Conservation (phyloP, 2,888 invertebrate genomes). For the Diarsia dahlii region DNA sequence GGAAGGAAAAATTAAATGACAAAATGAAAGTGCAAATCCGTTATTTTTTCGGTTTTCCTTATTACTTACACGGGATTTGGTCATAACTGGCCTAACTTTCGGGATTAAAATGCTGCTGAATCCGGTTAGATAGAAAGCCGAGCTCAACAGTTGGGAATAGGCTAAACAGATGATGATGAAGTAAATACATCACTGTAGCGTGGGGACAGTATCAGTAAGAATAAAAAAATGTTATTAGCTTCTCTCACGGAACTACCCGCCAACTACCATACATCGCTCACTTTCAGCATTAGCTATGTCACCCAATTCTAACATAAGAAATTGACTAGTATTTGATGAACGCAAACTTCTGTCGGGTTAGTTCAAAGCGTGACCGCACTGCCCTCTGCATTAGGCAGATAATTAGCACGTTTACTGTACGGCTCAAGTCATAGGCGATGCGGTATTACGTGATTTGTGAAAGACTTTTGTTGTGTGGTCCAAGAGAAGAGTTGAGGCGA, state of each 20-base stretch:
- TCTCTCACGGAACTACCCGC: neutral
- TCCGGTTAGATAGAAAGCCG: no score
- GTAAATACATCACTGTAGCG: no score
- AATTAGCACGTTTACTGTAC: slow-evolving; percentile 57
- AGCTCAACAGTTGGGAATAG: no score
- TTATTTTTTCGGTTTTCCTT: neutral
- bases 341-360: neutral
- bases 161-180: no score
- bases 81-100: neutral
- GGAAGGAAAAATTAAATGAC: neutral
- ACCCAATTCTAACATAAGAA: neutral
- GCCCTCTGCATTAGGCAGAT: slow-evolving; percentile 47
- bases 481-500: slow-evolving; percentile 11
- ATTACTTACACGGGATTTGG: neutral
- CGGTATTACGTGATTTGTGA: slow-evolving; percentile 13
- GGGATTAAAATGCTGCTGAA: no score
- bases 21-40: neutral
- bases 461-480: slow-evolving; percentile 6
- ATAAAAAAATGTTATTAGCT: neutral
- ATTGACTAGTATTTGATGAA: slow-evolving; percentile 11
- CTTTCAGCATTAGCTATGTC: neutral
- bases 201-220: neutral
- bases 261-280: neutral
- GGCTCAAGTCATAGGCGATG: slow-evolving; percentile 21
- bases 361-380: slow-evolving; percentile 41